Conservation (phyloP, 2,888 invertebrate species). For the Leistus spinibarbis region DNA sequence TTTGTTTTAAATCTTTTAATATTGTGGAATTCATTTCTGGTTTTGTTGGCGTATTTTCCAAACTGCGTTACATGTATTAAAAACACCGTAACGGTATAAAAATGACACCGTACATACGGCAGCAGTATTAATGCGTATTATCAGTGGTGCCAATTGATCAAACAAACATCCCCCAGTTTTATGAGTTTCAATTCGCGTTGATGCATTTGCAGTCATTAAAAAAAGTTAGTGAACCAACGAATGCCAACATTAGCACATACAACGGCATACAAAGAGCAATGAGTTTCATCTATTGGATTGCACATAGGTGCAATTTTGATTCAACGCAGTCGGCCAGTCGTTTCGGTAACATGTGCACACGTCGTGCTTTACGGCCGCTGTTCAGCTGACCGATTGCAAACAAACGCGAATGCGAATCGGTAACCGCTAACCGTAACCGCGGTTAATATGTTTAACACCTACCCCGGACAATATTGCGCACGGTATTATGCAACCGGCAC, state of each 20-base stretch:
- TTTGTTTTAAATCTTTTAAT: no score
- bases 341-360: not conserved
- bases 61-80: no score
- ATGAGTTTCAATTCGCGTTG: not conserved
- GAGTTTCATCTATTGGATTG: not conserved
- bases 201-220: not conserved
- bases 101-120: not conserved
- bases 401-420: conserved; percentile 37
- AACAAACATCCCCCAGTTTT: not conserved
- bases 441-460: conserved; percentile 58
- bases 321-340: not conserved
- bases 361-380: not conserved
- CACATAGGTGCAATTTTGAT: conserved; percentile 4
- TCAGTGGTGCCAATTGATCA: not conserved
- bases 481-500: conserved; percentile 44
- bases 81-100: not conserved
- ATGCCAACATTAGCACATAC: not conserved
- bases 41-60: no score
- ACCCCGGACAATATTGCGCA: conserved; percentile 51
- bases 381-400: conserved; percentile 21
- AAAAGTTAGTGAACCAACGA: not conserved
- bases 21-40: no score
- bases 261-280: not conserved
- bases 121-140: not conserved
- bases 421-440: conserved; percentile 50